Evolutionary conservation across 2,888 invertebrate genomes (phyloP).

Genomic region (Hirtodrosophila trivittata): DNA sequence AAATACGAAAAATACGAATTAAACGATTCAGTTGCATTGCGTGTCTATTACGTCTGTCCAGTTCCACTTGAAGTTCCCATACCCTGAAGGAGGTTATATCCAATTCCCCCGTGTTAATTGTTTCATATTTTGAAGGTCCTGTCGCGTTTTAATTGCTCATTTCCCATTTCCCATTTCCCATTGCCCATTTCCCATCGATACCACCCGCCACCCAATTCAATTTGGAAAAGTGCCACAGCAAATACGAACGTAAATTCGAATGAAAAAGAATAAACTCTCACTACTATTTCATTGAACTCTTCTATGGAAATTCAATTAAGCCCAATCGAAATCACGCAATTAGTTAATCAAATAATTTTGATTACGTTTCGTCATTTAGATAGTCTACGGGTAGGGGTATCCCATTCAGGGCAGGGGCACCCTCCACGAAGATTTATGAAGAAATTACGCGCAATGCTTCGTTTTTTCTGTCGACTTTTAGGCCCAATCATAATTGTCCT

Average conservation of each 20-base stretch:
- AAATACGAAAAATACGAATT: conserved; percentile 17
- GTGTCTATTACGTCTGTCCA: conserved; percentile 41
- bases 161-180: no score
- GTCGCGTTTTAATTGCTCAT: conserved; percentile 68
- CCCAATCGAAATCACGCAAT: conserved; percentile 82
- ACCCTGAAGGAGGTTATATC: neutral
- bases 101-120: conserved; percentile 76
- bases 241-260: conserved; percentile 36
- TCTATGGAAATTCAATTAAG: conserved; percentile 78
- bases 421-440: conserved; percentile 61
- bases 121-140: conserved; percentile 78
- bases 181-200: neutral
- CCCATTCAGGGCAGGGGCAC: neutral
- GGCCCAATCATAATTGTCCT: conserved; percentile 65
- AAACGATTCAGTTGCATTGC: conserved; percentile 54
- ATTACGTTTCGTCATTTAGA: conserved; percentile 41
- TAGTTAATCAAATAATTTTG: conserved; percentile 82
- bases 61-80: conserved; percentile 1
- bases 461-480: no score
- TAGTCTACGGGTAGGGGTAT: no score
- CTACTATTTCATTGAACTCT: conserved; percentile 18
- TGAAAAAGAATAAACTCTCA: conserved; percentile 44
- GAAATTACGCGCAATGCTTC: conserved; percentile 52
- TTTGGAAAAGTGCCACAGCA: conserved; percentile 70
- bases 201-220: conserved; percentile 52